phyloP scores from a whole-genome alignment of 2,113 vertebrate genomes.

The Gila orcuttii region DNA sequence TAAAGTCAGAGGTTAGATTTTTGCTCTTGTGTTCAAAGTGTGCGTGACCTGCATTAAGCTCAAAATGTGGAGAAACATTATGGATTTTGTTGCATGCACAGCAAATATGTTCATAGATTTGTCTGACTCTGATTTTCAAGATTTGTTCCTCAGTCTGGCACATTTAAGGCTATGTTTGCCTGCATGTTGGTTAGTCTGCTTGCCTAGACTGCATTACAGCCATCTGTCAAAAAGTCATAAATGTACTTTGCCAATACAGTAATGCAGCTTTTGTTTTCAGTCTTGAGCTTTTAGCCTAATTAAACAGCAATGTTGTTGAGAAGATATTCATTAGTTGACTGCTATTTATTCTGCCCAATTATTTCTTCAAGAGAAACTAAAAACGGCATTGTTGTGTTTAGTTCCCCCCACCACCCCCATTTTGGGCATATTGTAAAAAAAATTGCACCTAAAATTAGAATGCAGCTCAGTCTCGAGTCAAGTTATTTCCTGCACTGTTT shows the following conservation, averaged over 20 bases:
- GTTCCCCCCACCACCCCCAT: background rate
- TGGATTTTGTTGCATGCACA: constrained; percentile 2
- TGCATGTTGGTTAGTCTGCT: constrained; percentile 50
- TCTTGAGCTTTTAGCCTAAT: constrained; percentile 61
- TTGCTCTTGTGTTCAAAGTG: background rate
- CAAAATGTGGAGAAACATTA: background rate
- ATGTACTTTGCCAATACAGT: constrained; percentile 61
- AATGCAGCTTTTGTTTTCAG: constrained; percentile 65
- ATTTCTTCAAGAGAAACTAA: constrained; percentile 18
- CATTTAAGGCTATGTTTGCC: constrained; percentile 25
- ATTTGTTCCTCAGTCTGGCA: constrained; percentile 6
- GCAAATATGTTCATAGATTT: background rate
- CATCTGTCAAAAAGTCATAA: constrained; percentile 71
- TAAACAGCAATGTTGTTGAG: constrained; percentile 55
- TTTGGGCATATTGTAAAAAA: background rate
- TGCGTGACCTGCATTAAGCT: background rate
- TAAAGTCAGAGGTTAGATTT: background rate
- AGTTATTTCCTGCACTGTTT: background rate
- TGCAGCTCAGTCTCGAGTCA: background rate
- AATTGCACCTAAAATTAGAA: background rate
- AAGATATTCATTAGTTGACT: constrained; percentile 52
- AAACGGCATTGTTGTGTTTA: background rate
- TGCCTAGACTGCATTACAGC: constrained; percentile 61
- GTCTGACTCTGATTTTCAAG: background rate
- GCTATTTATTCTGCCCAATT: constrained; percentile 35